Evolutionary conservation across 2,888 invertebrate genomes (phyloP).

Genomic region (Phytoseiulus persimilis): DNA sequence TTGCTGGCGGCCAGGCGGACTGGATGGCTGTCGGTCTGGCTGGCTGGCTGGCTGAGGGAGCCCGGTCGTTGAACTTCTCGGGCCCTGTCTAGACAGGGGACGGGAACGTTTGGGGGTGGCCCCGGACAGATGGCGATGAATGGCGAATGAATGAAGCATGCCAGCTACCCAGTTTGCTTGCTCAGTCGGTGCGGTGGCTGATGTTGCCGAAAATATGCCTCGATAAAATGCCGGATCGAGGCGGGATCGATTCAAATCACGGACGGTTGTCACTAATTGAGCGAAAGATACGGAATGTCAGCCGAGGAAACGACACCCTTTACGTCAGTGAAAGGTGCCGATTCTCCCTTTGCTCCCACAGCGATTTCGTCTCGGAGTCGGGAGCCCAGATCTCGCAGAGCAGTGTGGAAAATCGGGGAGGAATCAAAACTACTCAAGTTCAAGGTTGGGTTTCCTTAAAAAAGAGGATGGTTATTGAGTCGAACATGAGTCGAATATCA

Average conservation of each 20-base stretch:
- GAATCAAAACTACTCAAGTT: too few relatives aligned
- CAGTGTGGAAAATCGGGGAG: too few relatives aligned
- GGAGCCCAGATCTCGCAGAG: too few relatives aligned
- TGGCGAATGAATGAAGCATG: neutral
- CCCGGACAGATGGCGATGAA: neutral
- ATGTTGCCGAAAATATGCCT: neutral
- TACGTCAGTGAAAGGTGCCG: too few relatives aligned
- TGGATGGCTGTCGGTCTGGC: neutral
- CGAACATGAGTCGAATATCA: too few relatives aligned
- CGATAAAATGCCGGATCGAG: neutral
- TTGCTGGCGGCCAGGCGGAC: neutral
- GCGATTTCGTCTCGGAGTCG: too few relatives aligned
- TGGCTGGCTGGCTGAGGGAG: neutral
- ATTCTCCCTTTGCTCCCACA: too few relatives aligned
- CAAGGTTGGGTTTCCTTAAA: too few relatives aligned
- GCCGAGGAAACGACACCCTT: neutral
- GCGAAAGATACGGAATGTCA: neutral
- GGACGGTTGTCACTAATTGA: neutral
- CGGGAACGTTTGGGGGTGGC: neutral
- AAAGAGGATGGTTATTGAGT: too few relatives aligned
- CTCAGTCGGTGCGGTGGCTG: neutral
- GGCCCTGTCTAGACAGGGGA: slow-evolving; percentile 5
- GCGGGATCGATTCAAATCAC: neutral
- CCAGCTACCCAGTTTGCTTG: neutral
- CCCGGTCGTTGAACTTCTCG: neutral